A percentile compares a stretch with the other conserved stretches of the same genome.
Conservation (phyloP, 2,797 vertebrate species). For the Pseudochaenichthys georgianus region DNA sequence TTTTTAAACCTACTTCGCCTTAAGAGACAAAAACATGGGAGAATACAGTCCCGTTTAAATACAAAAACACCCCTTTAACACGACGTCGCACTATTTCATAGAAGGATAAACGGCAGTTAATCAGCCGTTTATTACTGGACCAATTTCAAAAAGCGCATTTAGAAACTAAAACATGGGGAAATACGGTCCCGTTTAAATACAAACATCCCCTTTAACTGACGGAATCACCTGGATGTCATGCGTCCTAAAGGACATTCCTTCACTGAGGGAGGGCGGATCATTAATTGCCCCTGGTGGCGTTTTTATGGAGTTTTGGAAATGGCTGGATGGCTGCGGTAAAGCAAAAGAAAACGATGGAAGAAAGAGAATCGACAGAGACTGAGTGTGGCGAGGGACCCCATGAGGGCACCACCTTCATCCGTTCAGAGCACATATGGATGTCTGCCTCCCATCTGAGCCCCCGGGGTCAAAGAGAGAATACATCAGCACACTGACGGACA, state of each 20-base stretch:
- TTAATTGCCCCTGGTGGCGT: constrained; percentile 67
- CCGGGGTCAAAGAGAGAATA: constrained; percentile 58
- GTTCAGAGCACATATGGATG: constrained; percentile 56
- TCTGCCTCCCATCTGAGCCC: constrained; percentile 58
- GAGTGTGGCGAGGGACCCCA: constrained; percentile 52
- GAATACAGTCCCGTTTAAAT: too few relatives aligned
- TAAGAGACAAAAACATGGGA: too few relatives aligned
- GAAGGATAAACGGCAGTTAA: too few relatives aligned
- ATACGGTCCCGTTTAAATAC: too few relatives aligned
- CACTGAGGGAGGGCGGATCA: constrained; percentile 53
- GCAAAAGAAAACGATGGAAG: constrained; percentile 25
- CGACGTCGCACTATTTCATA: too few relatives aligned
- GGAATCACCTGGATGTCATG: constrained; percentile 17
- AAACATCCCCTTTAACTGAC: background rate
- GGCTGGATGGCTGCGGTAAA: constrained; percentile 54
- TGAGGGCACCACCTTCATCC: constrained; percentile 59
- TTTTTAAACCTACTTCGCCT: too few relatives aligned
- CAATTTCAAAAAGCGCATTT: too few relatives aligned
- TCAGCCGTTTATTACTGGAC: too few relatives aligned
- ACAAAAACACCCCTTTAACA: background rate
- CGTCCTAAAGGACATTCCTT: constrained; percentile 58
- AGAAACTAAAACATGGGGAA: too few relatives aligned
- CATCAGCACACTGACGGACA: too few relatives aligned
- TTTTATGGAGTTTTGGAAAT: constrained; percentile 71
- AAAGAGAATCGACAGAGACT: constrained; percentile 64